These are phyloP conservation scores for Hemicordylus capensis DNA, from an alignment of 2,113 vertebrate species.

Conservation along the genomic window DNA sequence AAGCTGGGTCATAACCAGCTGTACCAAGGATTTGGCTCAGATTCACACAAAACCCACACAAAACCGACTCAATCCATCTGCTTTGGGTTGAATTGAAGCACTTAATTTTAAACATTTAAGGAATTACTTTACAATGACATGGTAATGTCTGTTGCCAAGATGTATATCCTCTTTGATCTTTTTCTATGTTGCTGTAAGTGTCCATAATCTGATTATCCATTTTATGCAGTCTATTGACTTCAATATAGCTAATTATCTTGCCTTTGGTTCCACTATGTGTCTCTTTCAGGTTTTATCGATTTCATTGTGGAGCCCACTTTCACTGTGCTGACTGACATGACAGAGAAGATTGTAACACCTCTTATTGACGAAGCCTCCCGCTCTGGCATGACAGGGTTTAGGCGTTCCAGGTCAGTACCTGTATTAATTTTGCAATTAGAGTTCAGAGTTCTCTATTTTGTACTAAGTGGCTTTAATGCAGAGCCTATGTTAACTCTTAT, in stretches of 20 bases:
- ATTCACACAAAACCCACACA: neutral
- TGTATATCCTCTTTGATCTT: neutral
- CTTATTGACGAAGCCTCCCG: conserved; percentile 90
- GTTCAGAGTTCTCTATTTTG: neutral
- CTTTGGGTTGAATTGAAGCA: conserved; percentile 30
- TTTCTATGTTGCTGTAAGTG: neutral
- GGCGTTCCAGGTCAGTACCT: conserved; percentile 86
- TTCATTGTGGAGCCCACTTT: conserved; percentile 99
- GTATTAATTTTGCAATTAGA: rapidly evolving
- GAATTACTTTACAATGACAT: conserved; percentile 15
- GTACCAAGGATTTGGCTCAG: conserved; percentile 18
- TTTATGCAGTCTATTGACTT: neutral
- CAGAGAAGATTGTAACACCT: conserved; percentile 92
- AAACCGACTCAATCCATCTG: conserved; percentile 26
- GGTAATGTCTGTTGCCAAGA: neutral
- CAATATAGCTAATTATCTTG: neutral
- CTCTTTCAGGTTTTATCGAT: conserved; percentile 92
- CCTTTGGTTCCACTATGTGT: conserved; percentile 43
- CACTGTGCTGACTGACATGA: conserved; percentile 96
- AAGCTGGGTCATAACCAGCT: conserved; percentile 31
- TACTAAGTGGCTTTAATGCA: neutral
- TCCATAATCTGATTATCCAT: neutral
- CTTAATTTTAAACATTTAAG: conserved; percentile 25
- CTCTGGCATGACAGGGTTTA: conserved; percentile 81
- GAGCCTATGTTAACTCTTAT: neutral